Evolutionary conservation across 1,140 invertebrate species (phyloP), one percentile per base, ranked within the genome.

Genomic region (Brachionus asplanchnoidis): DNA sequence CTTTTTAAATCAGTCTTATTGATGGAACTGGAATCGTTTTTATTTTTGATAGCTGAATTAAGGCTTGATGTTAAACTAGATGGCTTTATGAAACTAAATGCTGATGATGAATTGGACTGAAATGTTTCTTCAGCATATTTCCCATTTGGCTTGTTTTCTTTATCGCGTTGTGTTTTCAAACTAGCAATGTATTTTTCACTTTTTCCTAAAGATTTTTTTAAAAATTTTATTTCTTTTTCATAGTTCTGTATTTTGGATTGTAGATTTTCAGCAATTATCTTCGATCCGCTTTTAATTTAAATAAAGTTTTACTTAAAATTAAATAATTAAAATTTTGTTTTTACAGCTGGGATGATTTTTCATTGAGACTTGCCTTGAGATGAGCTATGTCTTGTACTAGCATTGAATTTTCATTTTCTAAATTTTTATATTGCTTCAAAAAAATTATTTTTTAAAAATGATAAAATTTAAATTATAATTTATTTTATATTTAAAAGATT

Each of bases 121-220:
- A 7, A 75, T 65, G 7, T 60, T 32, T 85, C 83, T 85, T n/a
- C 68, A 73, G 44, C 85, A 86, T 8, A 32, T 50, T 40, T 42
- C 11, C 14, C 26, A 6, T 78, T 75, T 44, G 36, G 40, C 60
- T 23, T 60, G 17, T 20, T 85, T 85, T 85, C 73, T 42, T 36
- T 73, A 77, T 50, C 87, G 46, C 46, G 87, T 85, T 77, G 46
- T 14, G 87, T 84, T 85, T 89, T 85, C 32, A 89, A 85, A 23
- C 88, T 87, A 75, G 89, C 88, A 77, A 89, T 88, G 85, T 89
- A 88, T 66, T 86, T 86, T 79, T 89, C 89, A 86, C 88, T 89
- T 73, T 87, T 86, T 44, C 88, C 87, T 36, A 89, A 80, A 20
- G 89, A 88, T 68, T 88, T 88, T 65, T 88, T 87, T 36, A 89